Base-by-base conservation (phyloP, 1,140 invertebrate species). In the Thaumetopoea pityocampa region DNA sequence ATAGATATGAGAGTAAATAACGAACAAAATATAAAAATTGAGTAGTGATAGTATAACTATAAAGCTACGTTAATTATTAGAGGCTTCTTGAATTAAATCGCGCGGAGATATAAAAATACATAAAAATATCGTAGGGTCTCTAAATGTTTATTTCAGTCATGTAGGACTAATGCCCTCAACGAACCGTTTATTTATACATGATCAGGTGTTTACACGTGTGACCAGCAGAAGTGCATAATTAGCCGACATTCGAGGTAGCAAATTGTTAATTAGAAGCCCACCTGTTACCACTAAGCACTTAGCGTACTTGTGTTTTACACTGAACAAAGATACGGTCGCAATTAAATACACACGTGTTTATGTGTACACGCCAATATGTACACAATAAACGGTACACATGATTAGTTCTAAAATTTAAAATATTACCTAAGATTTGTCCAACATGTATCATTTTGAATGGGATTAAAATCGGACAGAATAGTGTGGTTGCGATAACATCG, bases 381-480 rank as follows among this genome's bases (percentile, higher is more conserved):
- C n/a, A 37, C 19, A 27, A 40, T 30, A 30, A 40, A 45, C 37
- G n/a, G n/a, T n/a, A n/a, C n/a, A 35, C 29, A 14, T 42, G 37
- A 46, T 50, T 36, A 44, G 28, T 45, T 26, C 41, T 11, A 8
- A 28, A 42, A 36, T 45, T 43, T 48, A 38, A 44, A 51, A 46
- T 37, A 44, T 33, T 1, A 40, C 22, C 37, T 40, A 40, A 30
- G 23, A 7, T 33, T 11, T 27, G 12, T 36, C 37, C 27, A 37
- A 51, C 36, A 43, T 50, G 26, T 49, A 54, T 58, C 58, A 65
- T 68, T 70, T 63, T 66, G 49, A 67, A 70, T 63, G 33, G 56
- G 57, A 63, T 71, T 67, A 62, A 53, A 42, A 76, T 74, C 70
- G 59, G 67, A 71, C 66, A 67, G 58, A 64, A n/a, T n/a, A 62